Evolutionary conservation across 92 coral and sea anemone genomes (phyloP), one percentile per base, ranked within the genome.

Genomic region (Nematostella vectensis): DNA sequence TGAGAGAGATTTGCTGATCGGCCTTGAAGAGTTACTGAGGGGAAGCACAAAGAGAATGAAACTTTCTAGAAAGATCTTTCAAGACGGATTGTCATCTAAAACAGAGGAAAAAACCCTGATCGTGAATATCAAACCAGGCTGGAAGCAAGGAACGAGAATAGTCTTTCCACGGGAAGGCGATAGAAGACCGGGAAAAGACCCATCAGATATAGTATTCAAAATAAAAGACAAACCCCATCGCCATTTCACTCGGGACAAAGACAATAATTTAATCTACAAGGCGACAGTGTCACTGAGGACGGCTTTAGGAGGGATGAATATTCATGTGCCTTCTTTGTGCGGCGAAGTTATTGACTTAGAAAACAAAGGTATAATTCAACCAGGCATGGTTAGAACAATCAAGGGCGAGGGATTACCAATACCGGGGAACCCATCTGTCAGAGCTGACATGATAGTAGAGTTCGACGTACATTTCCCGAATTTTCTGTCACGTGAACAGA

Each of bases 381-480:
- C 85, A 6, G 93, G 83, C 19, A 56, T 77, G 0, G 27, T 69
- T 6, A 66, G 74, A 60, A 52, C 67, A 9, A 78, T 86, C 16
- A 54, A 69, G 13, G 94, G 96, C 24, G 80, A 78, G 39, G 99
- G 99, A 0, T 73, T 93, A 22, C 99, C 99, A 19, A 39, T 75
- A 62, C 96, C 94, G 29, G 87, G 81, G 45, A 78, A 71, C 57
- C 80, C 61, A 47, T 61, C 75, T 19, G 68, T 28, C 36, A 61
- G 69, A 62, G 94, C 76, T 11, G 89, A 91, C 40, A 71, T 91
- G 68, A 67, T 91, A 6, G 78, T 91, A 21, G 70, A 69, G 3
- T 91, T 57, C 37, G 80, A 83, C 29, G 78, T 91, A 8, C 48
- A 28, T 11, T 82, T 82, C 51, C 99, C 96, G 15, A 65, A 65